Conservation (phyloP, 2,797 vertebrate species). For the Acipenser oxyrinchus region DNA sequence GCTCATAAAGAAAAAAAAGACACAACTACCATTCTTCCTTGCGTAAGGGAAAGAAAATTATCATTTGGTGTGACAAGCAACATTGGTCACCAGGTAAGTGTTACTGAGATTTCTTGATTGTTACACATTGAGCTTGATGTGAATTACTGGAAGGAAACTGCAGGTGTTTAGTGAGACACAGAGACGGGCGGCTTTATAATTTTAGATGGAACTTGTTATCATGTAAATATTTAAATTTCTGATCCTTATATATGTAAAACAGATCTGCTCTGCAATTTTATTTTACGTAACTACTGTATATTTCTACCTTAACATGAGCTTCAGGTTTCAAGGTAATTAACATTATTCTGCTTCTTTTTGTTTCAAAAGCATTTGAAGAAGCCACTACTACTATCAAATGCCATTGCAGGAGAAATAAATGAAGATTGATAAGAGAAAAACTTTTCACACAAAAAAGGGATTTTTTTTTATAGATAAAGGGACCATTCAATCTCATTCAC, state of each 20-base stretch:
- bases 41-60: background rate
- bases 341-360: background rate
- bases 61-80: background rate
- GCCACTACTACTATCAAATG: background rate
- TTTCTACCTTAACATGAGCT: no score
- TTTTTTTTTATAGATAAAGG: no score
- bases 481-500: no score
- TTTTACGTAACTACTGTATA: no score
- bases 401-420: background rate
- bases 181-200: no score
- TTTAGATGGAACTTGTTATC: background rate
- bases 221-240: background rate
- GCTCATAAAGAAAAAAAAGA: background rate
- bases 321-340: no score
- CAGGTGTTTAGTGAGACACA: no score
- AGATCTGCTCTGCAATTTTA: no score
- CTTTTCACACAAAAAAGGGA: no score
- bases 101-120: background rate
- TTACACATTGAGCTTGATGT: no score
- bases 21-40: background rate
- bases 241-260: background rate
- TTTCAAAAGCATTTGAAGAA: slow-evolving; percentile 6
- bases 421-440: background rate
- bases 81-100: background rate
- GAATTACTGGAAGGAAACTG: no score